Evolutionary conservation across 2,888 invertebrate genomes (phyloP), one percentile per base, ranked within the genome.

Genomic region (Nomada fucata): DNA sequence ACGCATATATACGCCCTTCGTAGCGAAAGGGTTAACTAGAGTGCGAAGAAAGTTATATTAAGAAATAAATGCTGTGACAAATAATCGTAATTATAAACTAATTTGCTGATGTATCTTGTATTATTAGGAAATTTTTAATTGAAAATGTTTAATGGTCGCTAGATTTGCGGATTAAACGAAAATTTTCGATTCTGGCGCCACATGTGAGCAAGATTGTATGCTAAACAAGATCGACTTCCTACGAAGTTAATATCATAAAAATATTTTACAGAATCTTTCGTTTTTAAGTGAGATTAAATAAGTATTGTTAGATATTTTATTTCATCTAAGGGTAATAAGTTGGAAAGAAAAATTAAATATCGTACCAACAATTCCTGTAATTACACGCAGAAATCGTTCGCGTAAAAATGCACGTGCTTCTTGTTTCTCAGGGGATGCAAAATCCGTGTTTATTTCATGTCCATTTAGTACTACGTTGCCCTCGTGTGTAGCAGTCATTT

Each of bases 331-430:
- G 5, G n/a, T 20, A 55, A 67, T 47, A 42, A 10, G 20, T 59
- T 77, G 44, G 18, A 59, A 57, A 50, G 52, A 44, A 5, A 57
- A 20, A 60, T 3, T n/a, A 36, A 7, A 7, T 36, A 47, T 69
- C 91, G 88, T 90, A 94, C 94, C 94, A 77, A 93, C 92, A 53
- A 94, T 89, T 53, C 93, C 93, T 53, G 93, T 93, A 64, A 94
- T 86, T 15, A 92, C 91, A 79, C 93, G 90, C 5, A 94, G 88
- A 88, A 94, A 94, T 83, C 93, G 90, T 91, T 94, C 94, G n/a
- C 94, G 91, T 52, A 94, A 82, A 86, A 93, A 92, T 63, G 94
- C 91, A 64, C 94, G 92, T 2, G 94, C 94, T 78, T 91, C 91
- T 87, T 94, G 94, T 76, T 93, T 93, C 67, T 93, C 93, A 36